A percentile compares a stretch with the other conserved stretches of the same genome.
Evolutionary conservation across 2,888 invertebrate species (phyloP).

Genomic region (Caenorhabditis imperialis): DNA sequence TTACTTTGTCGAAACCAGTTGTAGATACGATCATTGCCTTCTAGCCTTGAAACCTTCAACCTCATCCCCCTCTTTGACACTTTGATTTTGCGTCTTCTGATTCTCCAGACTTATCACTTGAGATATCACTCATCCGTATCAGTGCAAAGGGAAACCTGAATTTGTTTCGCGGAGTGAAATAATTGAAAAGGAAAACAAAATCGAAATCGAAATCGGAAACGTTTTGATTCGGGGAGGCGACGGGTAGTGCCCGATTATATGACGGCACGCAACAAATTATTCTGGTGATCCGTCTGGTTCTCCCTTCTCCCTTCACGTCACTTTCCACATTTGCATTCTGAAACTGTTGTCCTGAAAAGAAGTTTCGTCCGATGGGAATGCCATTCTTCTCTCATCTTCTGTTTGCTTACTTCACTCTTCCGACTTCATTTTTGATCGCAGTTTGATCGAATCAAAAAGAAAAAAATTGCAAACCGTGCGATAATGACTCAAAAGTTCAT

Average conservation of each 20-base stretch:
- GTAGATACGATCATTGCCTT: constrained; percentile 30
- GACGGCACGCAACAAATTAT: not conserved
- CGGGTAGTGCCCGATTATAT: constrained; percentile 23
- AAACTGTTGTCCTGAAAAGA: constrained; percentile 5
- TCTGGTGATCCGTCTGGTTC: constrained; percentile 31
- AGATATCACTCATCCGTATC: constrained; percentile 30
- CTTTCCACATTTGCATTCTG: not conserved
- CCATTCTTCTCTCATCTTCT: not conserved
- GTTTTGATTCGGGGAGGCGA: not conserved
- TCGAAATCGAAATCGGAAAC: not conserved
- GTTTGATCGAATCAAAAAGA: constrained; percentile 28
- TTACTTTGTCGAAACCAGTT: constrained; percentile 18
- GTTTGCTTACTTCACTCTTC: constrained; percentile 10
- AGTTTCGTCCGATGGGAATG: constrained; percentile 12
- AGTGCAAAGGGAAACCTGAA: constrained; percentile 20
- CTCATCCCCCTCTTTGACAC: constrained; percentile 3
- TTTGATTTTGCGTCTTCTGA: not conserved
- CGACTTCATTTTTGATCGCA: constrained; percentile 12
- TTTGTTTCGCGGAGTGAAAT: not conserved
- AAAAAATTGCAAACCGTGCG: too few relatives aligned
- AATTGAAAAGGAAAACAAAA: constrained; percentile 19
- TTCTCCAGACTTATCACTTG: constrained; percentile 5
- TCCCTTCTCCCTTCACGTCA: constrained; percentile 2
- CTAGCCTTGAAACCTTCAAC: constrained; percentile 40
- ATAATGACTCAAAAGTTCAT: constrained; percentile 27